Base-by-base conservation (phyloP, 1,140 invertebrate species). In the Aphaenogaster rudis region DNA sequence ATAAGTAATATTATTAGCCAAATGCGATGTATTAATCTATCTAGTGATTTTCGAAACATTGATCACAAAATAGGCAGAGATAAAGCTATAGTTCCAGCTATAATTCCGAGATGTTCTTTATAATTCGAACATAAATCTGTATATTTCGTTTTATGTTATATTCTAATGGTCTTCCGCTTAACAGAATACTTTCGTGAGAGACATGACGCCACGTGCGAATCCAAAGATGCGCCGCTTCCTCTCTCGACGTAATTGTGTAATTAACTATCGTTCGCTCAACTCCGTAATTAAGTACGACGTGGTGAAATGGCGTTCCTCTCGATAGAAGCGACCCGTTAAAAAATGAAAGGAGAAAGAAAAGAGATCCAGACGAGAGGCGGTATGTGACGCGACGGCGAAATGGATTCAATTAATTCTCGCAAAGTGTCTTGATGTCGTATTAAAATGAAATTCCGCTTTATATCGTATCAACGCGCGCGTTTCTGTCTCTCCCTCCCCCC, bases 381-480 rank as follows among this genome's bases (percentile, higher is more conserved):
- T 84, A 76, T 84, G 69, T 84, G 80, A 84, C 78, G 78, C 48
- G 78, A 80, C 80, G 80, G 80, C 80, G 80, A 74, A 84, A 84
- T 84, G 80, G 80, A 84, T 84, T 84, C 80, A 84, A 84, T 84
- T 84, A 84, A 86, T 86, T 86, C 72, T 79, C 84, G 84, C 84
- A 79, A 79, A 84, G 80, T 84, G 80, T 84, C 80, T 71, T 72
- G 80, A 84, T 76, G 80, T 84, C 80, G 82, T 79, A 78, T 81
- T 66, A 81, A 88, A 86, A 88, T 88, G 82, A 81, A 80, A 86
- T 86, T 88, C 57, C 80, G 74, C 71, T 86, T 74, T 76, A 54
- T 90, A 86, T 88, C 72, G 84, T 66, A 74, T 66, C 54, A 78
- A 88, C 81, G 52, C 64, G 21, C 59, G 59, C 63, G 45, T 77